phyloP scores from a whole-genome alignment of 2,888 invertebrate species.

The Cryptosula pallasiana region DNA sequence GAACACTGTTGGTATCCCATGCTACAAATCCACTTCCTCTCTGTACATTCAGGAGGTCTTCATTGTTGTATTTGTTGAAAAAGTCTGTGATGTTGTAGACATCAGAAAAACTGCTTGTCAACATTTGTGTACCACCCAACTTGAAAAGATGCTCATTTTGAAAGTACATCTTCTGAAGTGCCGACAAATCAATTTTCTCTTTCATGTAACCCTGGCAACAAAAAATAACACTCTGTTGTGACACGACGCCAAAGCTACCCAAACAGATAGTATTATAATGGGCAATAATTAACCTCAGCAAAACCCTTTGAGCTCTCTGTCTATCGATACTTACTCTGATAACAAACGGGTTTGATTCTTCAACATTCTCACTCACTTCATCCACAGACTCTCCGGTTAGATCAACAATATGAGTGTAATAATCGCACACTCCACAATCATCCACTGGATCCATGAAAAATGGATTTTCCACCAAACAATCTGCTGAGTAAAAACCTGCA shows the following conservation, averaged over 20 bases:
- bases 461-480: slow-evolving; percentile 35
- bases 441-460: slow-evolving; percentile 30
- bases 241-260: no score
- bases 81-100: slow-evolving; percentile 18
- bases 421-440: slow-evolving; percentile 31
- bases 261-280: no score
- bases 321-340: background rate
- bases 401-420: background rate
- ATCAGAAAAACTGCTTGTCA: background rate
- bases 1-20: slow-evolving; percentile 73
- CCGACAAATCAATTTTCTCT: background rate
- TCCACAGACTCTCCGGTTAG: background rate
- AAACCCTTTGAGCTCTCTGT: no score
- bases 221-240: no score
- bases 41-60: background rate
- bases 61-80: background rate
- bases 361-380: background rate
- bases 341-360: background rate
- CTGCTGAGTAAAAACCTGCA: slow-evolving; percentile 32
- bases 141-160: background rate
- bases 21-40: background rate
- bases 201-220: background rate
- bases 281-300: no score
- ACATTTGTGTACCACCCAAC: background rate
- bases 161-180: background rate